Evolutionary conservation across 2,888 invertebrate genomes (phyloP).

Genomic region (Cataglyphis livida): DNA sequence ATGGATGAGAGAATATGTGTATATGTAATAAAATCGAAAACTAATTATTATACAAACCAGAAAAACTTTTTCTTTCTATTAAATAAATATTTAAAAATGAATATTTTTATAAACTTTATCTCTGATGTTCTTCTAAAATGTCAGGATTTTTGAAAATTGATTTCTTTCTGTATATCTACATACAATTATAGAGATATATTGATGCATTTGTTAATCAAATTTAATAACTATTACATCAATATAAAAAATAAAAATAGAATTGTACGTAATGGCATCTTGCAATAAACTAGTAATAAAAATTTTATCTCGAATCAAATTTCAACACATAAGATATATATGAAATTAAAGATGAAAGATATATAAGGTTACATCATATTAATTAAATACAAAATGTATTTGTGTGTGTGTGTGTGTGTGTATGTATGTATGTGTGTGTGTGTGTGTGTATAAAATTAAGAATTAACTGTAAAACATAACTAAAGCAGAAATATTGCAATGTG

Average conservation of each 20-base stretch:
- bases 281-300: not conserved
- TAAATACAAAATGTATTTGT: not conserved
- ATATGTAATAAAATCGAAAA: not conserved
- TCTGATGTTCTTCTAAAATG: not conserved
- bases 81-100: not conserved
- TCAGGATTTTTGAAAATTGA: not conserved
- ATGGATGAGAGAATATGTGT: not conserved
- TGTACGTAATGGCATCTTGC: not conserved
- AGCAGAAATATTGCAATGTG: not conserved
- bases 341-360: not conserved
- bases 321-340: not conserved
- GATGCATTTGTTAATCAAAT: not conserved
- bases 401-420: too few relatives aligned
- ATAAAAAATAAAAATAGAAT: not conserved
- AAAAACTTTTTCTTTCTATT: not conserved
- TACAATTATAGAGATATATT: not conserved
- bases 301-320: not conserved
- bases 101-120: not conserved
- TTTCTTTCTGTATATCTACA: constrained; percentile 16
- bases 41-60: not conserved
- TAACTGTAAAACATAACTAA: not conserved
- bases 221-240: constrained; percentile 10
- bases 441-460: not conserved
- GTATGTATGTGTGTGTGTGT: too few relatives aligned
- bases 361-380: not conserved